Percentiles rank a stretch among this genome's conserved stretches.
Conservation (phyloP, 2,888 invertebrate species). For the Bembecia ichneumoniformis region DNA sequence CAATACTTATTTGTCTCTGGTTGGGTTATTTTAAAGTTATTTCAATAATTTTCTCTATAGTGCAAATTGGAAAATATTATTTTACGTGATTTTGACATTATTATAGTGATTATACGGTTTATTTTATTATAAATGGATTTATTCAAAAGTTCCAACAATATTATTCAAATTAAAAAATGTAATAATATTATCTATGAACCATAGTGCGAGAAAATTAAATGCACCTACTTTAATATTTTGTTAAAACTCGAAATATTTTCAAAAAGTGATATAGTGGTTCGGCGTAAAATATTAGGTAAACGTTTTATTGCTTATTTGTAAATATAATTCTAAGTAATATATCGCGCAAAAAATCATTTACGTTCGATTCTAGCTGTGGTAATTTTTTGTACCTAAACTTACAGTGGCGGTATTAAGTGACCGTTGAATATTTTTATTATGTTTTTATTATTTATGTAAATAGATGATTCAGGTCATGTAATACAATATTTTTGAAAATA, state of each 20-base stretch:
- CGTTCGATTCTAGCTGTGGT: constrained; percentile 19
- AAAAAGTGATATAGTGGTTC: background rate
- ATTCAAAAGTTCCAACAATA: too few relatives aligned
- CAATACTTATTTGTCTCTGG: background rate
- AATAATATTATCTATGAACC: too few relatives aligned
- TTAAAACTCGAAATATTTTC: background rate
- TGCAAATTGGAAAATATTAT: constrained; percentile 1
- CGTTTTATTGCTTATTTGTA: constrained; percentile 17
- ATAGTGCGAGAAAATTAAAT: background rate
- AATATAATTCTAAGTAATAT: constrained; percentile 17
- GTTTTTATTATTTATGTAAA: constrained; percentile 63
- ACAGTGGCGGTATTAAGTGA: constrained; percentile 30
- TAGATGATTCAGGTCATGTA: constrained; percentile 69
- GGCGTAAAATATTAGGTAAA: constrained; percentile 1
- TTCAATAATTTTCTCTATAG: constrained; percentile 1
- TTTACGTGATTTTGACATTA: background rate
- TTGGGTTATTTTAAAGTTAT: background rate
- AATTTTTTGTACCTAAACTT: constrained; percentile 26
- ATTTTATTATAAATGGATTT: too few relatives aligned
- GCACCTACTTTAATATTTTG: background rate
- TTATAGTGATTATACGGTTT: background rate
- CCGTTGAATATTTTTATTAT: constrained; percentile 41
- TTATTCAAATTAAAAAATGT: too few relatives aligned
- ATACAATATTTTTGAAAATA: constrained; percentile 72
- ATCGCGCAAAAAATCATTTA: constrained; percentile 13